Evolutionary conservation across 1,140 invertebrate genomes (phyloP).

Genomic region (Coboldia fuscipes): DNA sequence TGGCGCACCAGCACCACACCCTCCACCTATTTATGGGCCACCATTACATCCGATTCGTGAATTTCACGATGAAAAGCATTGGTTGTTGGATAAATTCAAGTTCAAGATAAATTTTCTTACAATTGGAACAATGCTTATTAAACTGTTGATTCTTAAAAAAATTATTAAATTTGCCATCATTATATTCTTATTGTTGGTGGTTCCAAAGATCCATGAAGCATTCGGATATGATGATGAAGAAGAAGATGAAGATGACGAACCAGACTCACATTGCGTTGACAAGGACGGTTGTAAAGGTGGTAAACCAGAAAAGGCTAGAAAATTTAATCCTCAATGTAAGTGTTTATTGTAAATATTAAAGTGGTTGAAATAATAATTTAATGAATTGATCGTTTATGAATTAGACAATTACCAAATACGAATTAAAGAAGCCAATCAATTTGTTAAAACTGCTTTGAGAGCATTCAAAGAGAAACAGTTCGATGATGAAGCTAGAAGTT

Average conservation of each 20-base stretch:
- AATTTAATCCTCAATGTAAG: too few species aligned
- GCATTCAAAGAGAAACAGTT: not conserved
- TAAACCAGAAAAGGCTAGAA: too few species aligned
- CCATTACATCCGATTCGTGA: constrained; percentile 13
- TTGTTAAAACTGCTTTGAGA: constrained; percentile 1
- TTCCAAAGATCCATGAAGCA: constrained; percentile 26
- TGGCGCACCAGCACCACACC: constrained; percentile 8
- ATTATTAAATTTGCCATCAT: constrained; percentile 53
- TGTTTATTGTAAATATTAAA: too few species aligned
- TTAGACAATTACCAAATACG: not conserved
- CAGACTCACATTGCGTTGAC: too few species aligned
- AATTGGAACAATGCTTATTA: constrained; percentile 45
- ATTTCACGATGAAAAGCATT: constrained; percentile 10
- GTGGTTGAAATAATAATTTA: too few species aligned
- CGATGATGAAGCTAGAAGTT: too few species aligned
- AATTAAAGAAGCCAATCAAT: not conserved
- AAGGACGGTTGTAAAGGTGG: too few species aligned
- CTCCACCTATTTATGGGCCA: constrained; percentile 5
- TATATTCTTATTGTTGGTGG: constrained; percentile 46
- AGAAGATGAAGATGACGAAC: constrained; percentile 5
- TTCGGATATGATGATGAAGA: constrained; percentile 7
- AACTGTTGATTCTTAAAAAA: constrained; percentile 53
- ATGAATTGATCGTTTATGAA: too few species aligned
- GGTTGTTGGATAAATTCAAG: constrained; percentile 32
- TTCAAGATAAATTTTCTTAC: constrained; percentile 47